phyloP scores from a whole-genome alignment of 1,140 invertebrate species.

The Drepana arcuata region DNA sequence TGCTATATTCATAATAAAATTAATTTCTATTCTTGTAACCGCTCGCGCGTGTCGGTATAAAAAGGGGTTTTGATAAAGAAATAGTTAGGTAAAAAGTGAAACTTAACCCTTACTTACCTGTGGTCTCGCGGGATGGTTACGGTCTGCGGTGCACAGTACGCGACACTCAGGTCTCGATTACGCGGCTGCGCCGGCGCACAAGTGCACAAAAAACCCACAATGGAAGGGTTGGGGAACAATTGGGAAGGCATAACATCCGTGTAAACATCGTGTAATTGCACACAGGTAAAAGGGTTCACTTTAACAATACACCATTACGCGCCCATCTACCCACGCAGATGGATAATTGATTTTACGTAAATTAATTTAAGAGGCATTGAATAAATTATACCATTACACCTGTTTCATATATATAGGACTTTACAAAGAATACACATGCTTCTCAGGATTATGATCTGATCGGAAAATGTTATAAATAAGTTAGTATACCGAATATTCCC shows the following conservation, averaged over 20 bases:
- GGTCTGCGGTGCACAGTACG: conserved; percentile 9
- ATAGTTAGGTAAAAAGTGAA: conserved; percentile 36
- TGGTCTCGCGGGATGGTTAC: conserved; percentile 3
- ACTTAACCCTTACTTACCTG: conserved; percentile 26
- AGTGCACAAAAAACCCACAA: conserved; percentile 38
- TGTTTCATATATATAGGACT: too few relatives aligned
- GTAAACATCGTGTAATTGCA: conserved; percentile 66
- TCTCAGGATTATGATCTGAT: too few relatives aligned
- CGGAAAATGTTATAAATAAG: too few relatives aligned
- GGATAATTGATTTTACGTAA: too few relatives aligned
- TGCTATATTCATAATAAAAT: conserved; percentile 25
- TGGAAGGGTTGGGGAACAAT: conserved; percentile 55
- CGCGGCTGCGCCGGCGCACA: conserved; percentile 34
- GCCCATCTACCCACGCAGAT: too few relatives aligned
- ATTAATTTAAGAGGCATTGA: too few relatives aligned
- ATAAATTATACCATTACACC: too few relatives aligned
- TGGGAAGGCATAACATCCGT: conserved; percentile 55
- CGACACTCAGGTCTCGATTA: conserved; percentile 30
- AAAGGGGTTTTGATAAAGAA: too few relatives aligned
- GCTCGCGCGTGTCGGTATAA: conserved; percentile 8
- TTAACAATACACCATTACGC: conserved; percentile 13
- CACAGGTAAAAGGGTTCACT: conserved; percentile 46
- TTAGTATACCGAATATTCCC: too few relatives aligned
- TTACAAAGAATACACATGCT: too few relatives aligned
- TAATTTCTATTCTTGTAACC: conserved; percentile 24